Evolutionary conservation across 2,888 invertebrate genomes (phyloP), one percentile per base, ranked within the genome.

Genomic region (Xylocampa areola): DNA sequence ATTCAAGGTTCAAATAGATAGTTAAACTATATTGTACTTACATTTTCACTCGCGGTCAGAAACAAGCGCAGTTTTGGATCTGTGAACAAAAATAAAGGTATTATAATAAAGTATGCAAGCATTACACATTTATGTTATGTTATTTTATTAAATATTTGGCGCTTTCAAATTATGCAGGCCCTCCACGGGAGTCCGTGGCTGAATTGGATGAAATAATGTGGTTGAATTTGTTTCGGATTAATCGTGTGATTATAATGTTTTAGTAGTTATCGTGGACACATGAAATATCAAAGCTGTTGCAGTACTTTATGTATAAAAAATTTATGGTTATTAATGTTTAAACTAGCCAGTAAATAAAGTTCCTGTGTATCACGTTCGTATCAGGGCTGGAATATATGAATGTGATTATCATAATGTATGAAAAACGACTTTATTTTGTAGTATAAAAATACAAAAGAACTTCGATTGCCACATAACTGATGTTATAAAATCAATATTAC

Each of bases 91-190:
- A 43, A 53, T 17, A 48, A 40, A 43, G 30, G 32, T 71, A 47
- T 54, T 37, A 50, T 5, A 36, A 65, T 51, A 36, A 36, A 13
- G 16, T 40, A 49, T 41, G 21, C 14, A 52, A 32, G 23, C n/a
- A 49, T 36, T 43, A 39, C 37, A 33, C 33, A 6, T 36, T 50
- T 2, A 47, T 50, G 35, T 67, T 48, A 45, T 73, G 35, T 67
- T 48, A 45, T 73, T 73, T 55, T 68, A 73, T 68, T 59, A 59
- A 73, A 68, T 59, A 55, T 69, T 70, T 68, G 59, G 50, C 64
- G 52, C 64, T 55, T 55, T 64, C 52, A 55, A 68, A 69, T 68
- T 53, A 55, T 69, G 43, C 40, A 68, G 52, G 19, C 14, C n/a
- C 49, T 27, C 66, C 14, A 25, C 45, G 36, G 74, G 49, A 50